These are phyloP conservation scores for Olivierus martensii DNA, from an alignment of 1,140 invertebrate species.

Conservation along the genomic window DNA sequence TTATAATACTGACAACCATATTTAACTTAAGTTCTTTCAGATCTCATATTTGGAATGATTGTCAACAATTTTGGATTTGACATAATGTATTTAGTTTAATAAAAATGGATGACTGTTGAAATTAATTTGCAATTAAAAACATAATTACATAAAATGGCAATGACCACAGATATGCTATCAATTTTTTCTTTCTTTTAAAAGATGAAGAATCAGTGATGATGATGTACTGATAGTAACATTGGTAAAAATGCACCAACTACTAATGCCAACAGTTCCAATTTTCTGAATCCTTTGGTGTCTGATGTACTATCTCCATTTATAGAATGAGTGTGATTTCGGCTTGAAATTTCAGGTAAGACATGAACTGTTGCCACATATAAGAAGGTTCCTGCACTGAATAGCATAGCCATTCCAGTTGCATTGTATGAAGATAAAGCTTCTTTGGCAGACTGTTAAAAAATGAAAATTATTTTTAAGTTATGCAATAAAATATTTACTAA, in stretches of 20 bases:
- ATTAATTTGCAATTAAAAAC: no score
- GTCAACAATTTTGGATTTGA: no score
- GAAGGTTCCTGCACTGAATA: conserved; percentile 98
- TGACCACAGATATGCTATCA: no score
- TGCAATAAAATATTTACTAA: no score
- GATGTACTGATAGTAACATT: conserved; percentile 71
- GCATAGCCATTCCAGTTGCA: conserved; percentile 89
- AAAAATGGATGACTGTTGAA: no score
- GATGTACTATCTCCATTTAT: conserved; percentile 35
- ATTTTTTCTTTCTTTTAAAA: no score
- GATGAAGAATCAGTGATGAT: conserved; percentile 55
- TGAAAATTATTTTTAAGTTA: no score
- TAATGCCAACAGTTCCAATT: conserved; percentile 64
- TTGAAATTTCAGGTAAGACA: conserved; percentile 82
- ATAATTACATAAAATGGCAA: no score
- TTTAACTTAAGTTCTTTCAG: no score
- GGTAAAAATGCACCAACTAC: conserved; percentile 74
- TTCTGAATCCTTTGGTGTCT: conserved; percentile 44
- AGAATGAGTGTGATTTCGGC: conserved; percentile 31
- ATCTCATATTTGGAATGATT: no score
- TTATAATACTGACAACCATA: no score
- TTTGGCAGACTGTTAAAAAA: conserved; percentile 28
- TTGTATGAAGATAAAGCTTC: conserved; percentile 64
- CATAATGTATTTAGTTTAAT: no score
- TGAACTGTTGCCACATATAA: conserved; percentile 97